Evolutionary conservation across 2,888 invertebrate genomes (phyloP).

Genomic region (Pseudeuparius sepicola): DNA sequence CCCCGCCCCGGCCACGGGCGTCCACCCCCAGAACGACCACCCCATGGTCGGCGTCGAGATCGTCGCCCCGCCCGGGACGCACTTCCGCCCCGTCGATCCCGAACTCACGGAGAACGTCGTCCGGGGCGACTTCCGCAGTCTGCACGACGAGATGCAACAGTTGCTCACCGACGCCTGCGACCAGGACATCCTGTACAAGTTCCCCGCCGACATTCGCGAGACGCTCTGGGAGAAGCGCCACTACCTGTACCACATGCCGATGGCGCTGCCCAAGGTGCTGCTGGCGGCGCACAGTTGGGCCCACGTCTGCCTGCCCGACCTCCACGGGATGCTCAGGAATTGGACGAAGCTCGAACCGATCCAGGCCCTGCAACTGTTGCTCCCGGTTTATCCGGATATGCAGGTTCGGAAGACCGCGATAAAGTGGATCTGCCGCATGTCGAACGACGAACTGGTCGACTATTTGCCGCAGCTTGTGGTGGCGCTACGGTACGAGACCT

Average conservation of each 20-base stretch:
- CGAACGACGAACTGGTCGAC: conserved; percentile 81
- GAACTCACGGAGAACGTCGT: conserved; percentile 32
- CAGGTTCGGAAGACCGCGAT: conserved; percentile 81
- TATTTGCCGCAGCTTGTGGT: conserved; percentile 90
- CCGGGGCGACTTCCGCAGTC: conserved; percentile 59
- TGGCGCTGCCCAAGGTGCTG: conserved; percentile 78
- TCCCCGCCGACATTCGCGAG: conserved; percentile 61
- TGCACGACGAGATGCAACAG: conserved; percentile 75
- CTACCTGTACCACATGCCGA: conserved; percentile 73
- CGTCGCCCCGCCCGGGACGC: conserved; percentile 57
- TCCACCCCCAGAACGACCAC: conserved; percentile 67
- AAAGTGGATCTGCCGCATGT: conserved; percentile 65
- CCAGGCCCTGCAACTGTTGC: conserved; percentile 81
- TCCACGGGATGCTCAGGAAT: conserved; percentile 76
- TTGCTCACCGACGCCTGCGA: conserved; percentile 61
- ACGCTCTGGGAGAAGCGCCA: conserved; percentile 92
- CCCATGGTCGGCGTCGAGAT: conserved; percentile 52
- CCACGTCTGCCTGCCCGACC: conserved; percentile 74
- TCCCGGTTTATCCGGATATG: conserved; percentile 93
- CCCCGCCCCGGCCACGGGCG: conserved; percentile 70
- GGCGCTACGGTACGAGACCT: conserved; percentile 81
- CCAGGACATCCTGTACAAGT: conserved; percentile 65
- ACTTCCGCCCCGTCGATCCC: conserved; percentile 48
- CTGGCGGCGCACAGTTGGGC: conserved; percentile 88
- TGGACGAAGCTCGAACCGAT: conserved; percentile 82